A percentile compares a stretch with the other conserved stretches of the same genome.
Evolutionary conservation across 2,888 invertebrate species (phyloP).

Genomic region (Sipha maydis): DNA sequence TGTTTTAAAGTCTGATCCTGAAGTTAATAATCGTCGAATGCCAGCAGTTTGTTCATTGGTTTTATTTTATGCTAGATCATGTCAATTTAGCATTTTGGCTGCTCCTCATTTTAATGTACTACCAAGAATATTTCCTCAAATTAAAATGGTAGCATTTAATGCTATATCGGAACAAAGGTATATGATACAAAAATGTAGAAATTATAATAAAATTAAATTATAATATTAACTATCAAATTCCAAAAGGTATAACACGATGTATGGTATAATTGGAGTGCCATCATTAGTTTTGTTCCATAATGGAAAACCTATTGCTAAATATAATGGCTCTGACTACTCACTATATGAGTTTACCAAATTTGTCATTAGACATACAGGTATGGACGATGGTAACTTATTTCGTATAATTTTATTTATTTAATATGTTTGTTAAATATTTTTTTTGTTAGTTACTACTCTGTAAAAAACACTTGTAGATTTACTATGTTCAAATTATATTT

Average conservation of each 20-base stretch:
- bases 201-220: not conserved
- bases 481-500: too few relatives aligned
- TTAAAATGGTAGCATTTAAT: constrained; percentile 90
- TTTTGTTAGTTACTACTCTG: not conserved
- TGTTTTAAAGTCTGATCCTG: constrained; percentile 65
- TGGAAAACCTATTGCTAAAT: constrained; percentile 85
- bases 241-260: constrained; percentile 83
- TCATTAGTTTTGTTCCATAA: constrained; percentile 90
- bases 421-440: not conserved
- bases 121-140: constrained; percentile 84
- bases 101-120: constrained; percentile 92
- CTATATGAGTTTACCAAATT: constrained; percentile 83
- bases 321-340: constrained; percentile 83
- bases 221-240: constrained; percentile 39
- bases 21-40: constrained; percentile 65
- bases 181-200: constrained; percentile 51
- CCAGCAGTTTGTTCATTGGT: constrained; percentile 80
- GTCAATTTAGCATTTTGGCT: constrained; percentile 89
- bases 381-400: constrained; percentile 1
- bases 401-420: too few relatives aligned
- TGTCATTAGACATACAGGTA: constrained; percentile 77
- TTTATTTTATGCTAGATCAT: constrained; percentile 89
- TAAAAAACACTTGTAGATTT: too few relatives aligned
- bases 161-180: constrained; percentile 81
- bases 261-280: constrained; percentile 90